A percentile compares a stretch with the other conserved stretches of the same genome.
phyloP scores from a whole-genome alignment of 2,113 vertebrate genomes.

The Notechis scutatus region DNA sequence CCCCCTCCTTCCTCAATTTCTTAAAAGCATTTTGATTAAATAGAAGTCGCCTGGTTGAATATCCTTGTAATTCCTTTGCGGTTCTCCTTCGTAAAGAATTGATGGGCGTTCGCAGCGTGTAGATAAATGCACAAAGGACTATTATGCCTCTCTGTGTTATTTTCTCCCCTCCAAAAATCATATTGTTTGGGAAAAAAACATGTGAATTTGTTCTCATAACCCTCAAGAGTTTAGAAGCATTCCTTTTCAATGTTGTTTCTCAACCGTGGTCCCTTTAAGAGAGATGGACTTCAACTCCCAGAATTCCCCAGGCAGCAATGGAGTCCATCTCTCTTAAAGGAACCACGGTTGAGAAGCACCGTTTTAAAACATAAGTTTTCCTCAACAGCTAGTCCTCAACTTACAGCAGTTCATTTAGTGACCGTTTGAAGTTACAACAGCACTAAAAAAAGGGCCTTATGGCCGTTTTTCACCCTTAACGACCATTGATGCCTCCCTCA shows the following conservation, averaged over 20 bases:
- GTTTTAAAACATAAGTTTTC: no score
- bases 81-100: constrained; percentile 24
- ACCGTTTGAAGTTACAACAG: no score
- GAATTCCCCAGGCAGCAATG: no score
- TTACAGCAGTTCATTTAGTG: no score
- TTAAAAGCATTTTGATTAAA: constrained; percentile 34
- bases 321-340: no score
- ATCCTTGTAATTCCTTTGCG: constrained; percentile 26
- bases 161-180: not conserved
- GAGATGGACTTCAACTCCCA: no score
- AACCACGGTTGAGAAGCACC: no score
- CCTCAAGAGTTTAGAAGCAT: not conserved
- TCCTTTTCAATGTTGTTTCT: not conserved
- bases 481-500: no score
- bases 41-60: constrained; percentile 23
- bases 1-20: not conserved
- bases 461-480: no score
- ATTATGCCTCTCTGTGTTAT: not conserved
- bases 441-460: no score
- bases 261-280: no score
- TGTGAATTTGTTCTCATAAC: not conserved
- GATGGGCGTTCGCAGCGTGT: constrained; percentile 17
- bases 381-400: no score
- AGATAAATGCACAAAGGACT: not conserved
- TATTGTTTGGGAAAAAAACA: not conserved